These are phyloP conservation scores for Toxostoma redivivum DNA, from an alignment of 2,113 vertebrate species.

Conservation along the genomic window DNA sequence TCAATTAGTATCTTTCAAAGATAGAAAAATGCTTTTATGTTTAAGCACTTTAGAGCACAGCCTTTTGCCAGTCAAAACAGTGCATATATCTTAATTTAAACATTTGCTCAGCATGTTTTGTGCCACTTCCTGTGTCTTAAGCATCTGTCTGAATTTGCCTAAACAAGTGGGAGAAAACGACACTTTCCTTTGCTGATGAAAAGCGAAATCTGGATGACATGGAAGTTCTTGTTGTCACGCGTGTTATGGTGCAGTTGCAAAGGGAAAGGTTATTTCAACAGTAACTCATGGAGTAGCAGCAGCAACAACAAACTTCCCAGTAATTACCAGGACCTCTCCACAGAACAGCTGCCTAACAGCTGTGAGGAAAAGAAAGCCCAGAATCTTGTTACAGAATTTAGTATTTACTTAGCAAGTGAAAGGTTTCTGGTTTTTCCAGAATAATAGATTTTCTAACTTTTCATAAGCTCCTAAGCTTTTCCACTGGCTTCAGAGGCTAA, in stretches of 20 bases:
- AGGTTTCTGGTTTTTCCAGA: not conserved
- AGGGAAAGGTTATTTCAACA: not conserved
- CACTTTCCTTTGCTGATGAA: not conserved
- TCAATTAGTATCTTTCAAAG: slow-evolving; percentile 23
- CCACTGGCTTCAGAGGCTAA: slow-evolving; percentile 17
- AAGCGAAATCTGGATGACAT: not conserved
- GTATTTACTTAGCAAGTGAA: not conserved
- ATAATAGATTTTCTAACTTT: slow-evolving; percentile 13
- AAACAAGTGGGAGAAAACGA: slow-evolving; percentile 30
- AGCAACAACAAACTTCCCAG: not conserved
- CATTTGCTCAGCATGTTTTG: slow-evolving; percentile 49
- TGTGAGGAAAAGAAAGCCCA: not conserved
- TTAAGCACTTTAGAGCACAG: slow-evolving; percentile 25
- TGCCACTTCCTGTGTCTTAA: slow-evolving; percentile 62
- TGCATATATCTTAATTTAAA: slow-evolving; percentile 62
- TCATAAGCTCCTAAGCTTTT: slow-evolving; percentile 23
- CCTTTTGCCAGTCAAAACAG: slow-evolving; percentile 51
- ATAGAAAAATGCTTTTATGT: slow-evolving; percentile 17
- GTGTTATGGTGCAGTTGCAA: not conserved
- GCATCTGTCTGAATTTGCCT: slow-evolving; percentile 61
- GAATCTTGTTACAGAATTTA: not conserved
- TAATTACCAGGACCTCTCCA: not conserved
- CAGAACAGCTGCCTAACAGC: not conserved
- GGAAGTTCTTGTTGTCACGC: not conserved
- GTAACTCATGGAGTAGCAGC: accelerated